These are phyloP conservation scores for Acronicta alni DNA, from an alignment of 2,888 invertebrate species.

Conservation along the genomic window DNA sequence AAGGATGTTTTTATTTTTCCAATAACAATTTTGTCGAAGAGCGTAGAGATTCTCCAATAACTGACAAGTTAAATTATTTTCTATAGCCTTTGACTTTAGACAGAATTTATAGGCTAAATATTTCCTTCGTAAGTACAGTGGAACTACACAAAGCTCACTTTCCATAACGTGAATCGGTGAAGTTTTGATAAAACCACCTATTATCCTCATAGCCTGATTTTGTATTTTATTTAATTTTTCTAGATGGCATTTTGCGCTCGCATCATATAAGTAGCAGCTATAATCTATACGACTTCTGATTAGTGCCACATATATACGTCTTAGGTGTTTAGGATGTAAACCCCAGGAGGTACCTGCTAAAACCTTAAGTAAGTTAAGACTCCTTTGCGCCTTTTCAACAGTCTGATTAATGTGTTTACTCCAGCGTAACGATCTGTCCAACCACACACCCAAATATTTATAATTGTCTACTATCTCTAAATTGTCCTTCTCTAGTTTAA, in stretches of 20 bases:
- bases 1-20: too few relatives aligned
- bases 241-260: background rate
- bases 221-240: background rate
- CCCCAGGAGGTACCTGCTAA: background rate
- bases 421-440: background rate
- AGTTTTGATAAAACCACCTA: background rate
- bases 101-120: background rate
- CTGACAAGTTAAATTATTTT: too few relatives aligned
- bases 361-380: background rate
- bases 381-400: background rate
- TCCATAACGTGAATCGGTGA: background rate
- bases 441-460: background rate
- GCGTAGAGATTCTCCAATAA: too few relatives aligned
- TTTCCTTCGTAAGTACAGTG: background rate
- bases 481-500: background rate
- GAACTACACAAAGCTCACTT: background rate
- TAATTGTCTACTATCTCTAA: background rate
- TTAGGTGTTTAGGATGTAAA: background rate
- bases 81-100: too few relatives aligned
- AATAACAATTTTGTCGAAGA: too few relatives aligned
- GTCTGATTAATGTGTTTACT: background rate
- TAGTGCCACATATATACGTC: background rate
- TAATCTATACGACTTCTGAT: background rate
- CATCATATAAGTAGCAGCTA: background rate
- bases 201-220: background rate